These are phyloP conservation scores for Ennomos fuscantarius DNA, from an alignment of 2,888 invertebrate genomes.

Conservation along the genomic window DNA sequence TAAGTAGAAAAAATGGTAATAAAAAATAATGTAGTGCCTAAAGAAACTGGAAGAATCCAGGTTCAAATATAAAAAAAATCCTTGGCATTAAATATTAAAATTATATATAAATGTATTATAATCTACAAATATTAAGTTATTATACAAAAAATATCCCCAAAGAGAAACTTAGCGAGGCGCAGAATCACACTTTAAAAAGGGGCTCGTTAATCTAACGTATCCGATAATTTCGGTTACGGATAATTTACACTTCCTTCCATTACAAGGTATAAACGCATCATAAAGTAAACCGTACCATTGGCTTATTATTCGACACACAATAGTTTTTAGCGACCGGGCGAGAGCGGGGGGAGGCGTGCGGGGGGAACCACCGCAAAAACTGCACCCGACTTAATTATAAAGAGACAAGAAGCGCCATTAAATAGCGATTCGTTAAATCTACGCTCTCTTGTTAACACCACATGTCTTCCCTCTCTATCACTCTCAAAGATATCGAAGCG, in stretches of 20 bases:
- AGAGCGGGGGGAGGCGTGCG: slow-evolving; percentile 37
- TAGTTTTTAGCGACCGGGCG: slow-evolving; percentile 59
- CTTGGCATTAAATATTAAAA: no score
- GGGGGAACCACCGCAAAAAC: slow-evolving; percentile 74
- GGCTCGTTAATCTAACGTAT: slow-evolving; percentile 14
- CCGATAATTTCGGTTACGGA: slow-evolving; percentile 26
- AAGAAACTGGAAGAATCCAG: no score
- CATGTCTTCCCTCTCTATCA: slow-evolving; percentile 59
- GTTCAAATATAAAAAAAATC: no score
- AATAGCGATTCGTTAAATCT: slow-evolving; percentile 85
- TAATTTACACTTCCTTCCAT: slow-evolving; percentile 31
- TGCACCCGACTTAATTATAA: slow-evolving; percentile 85
- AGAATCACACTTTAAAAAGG: neutral
- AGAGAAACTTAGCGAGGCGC: no score
- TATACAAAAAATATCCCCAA: no score
- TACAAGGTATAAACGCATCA: slow-evolving; percentile 44
- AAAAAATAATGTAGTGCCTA: no score
- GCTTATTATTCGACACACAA: slow-evolving; percentile 67
- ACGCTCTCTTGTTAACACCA: slow-evolving; percentile 82
- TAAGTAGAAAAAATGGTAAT: no score
- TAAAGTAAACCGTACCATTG: slow-evolving; percentile 60
- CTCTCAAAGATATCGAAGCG: slow-evolving; percentile 42
- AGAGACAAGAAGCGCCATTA: slow-evolving; percentile 85
- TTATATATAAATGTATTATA: no score
- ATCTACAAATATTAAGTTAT: no score